These are phyloP conservation scores for Rhinopithecus roxellana DNA, from an alignment of 2,113 vertebrate species.

Conservation along the genomic window DNA sequence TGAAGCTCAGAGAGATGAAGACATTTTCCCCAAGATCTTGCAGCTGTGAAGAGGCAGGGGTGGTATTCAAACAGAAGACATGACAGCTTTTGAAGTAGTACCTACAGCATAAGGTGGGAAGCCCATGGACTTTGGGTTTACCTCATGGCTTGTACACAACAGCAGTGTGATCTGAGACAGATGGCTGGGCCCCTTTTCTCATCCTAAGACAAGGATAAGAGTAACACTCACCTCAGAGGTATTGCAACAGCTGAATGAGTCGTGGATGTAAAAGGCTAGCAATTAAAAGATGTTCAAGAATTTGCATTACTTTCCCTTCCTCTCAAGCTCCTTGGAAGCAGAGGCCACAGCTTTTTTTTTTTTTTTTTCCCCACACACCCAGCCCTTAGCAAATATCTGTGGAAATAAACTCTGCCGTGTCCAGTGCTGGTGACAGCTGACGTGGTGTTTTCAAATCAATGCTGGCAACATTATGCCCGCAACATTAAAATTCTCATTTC, in stretches of 20 bases:
- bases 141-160: background rate
- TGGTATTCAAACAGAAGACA: background rate
- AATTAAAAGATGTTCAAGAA: background rate
- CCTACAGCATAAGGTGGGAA: background rate
- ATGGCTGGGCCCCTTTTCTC: background rate
- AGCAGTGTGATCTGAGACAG: background rate
- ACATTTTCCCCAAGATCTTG: background rate
- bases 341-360: background rate
- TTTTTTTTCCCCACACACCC: background rate
- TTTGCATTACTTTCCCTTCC: background rate
- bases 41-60: background rate
- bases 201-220: background rate
- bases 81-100: background rate
- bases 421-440: background rate
- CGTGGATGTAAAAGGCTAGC: background rate
- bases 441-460: constrained; percentile 3
- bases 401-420: background rate
- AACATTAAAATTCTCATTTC: constrained; percentile 27
- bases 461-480: background rate
- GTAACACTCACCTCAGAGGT: background rate
- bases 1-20: background rate
- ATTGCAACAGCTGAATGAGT: background rate
- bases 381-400: background rate
- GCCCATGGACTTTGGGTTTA: background rate
- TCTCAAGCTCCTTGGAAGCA: background rate